Conservation (phyloP, 2,113 vertebrate genomes). For the Crotophaga sulcirostris region DNA sequence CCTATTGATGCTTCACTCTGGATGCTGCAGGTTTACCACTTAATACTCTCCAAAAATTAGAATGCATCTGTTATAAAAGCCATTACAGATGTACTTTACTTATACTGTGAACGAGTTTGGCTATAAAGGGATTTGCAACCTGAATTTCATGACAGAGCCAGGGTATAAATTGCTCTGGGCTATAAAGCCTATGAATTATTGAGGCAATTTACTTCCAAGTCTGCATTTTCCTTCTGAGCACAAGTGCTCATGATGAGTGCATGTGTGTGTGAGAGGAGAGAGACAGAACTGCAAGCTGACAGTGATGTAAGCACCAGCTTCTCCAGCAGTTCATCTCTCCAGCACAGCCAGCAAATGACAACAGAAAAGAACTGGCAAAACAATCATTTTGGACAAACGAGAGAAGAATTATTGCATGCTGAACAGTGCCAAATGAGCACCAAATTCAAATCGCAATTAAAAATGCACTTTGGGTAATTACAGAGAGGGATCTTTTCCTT, state of each 20-base stretch:
- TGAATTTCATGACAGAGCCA: conserved; percentile 35
- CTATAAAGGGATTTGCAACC: conserved; percentile 55
- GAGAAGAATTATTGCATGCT: not conserved
- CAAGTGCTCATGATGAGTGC: not conserved
- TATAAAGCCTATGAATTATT: conserved; percentile 64
- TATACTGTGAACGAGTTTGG: conserved; percentile 4
- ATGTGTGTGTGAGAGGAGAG: not conserved
- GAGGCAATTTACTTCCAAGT: conserved; percentile 55
- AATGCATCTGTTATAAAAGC: conserved; percentile 16
- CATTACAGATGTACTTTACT: conserved; percentile 29
- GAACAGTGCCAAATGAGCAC: not conserved
- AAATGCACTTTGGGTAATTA: conserved; percentile 8
- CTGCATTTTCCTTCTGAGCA: conserved; percentile 5
- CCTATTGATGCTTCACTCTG: not conserved
- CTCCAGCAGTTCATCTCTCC: not conserved
- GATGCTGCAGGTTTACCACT: conserved; percentile 35
- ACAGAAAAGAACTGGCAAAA: conserved; percentile 12
- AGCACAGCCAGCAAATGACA: conserved; percentile 1
- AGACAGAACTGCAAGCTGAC: not conserved
- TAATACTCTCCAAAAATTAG: conserved; percentile 20
- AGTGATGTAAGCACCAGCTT: not conserved
- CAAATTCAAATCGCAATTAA: not conserved
- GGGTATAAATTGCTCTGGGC: conserved; percentile 54
- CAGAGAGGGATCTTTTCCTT: conserved; percentile 1
- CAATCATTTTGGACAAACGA: not conserved